Percentiles rank a stretch among this genome's conserved stretches.
Evolutionary conservation across 2,797 vertebrate species (phyloP).

Genomic region (Malacoraja senta): DNA sequence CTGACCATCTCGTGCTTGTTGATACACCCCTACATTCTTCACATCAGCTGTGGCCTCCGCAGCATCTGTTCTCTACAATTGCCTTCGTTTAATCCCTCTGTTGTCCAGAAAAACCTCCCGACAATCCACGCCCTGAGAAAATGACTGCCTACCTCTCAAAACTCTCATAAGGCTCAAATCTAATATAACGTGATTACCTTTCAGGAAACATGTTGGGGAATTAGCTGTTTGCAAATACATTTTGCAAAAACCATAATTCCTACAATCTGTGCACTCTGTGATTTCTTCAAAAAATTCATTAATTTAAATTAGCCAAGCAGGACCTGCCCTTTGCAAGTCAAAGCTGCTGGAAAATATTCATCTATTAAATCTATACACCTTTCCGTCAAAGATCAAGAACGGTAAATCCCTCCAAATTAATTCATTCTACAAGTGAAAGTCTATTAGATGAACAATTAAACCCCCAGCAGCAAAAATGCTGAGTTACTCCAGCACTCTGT

Average conservation of each 20-base stretch:
- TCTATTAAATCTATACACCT: background rate
- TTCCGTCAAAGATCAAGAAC: background rate
- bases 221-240: background rate
- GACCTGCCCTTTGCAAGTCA: background rate
- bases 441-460: background rate
- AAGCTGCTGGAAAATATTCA: background rate
- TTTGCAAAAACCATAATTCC: background rate
- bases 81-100: background rate
- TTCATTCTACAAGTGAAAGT: background rate
- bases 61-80: background rate
- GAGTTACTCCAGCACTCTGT: too few species aligned
- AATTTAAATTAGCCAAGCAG: background rate
- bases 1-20: background rate
- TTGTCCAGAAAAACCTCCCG: background rate
- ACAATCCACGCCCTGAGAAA: background rate
- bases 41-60: background rate
- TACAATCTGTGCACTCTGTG: background rate
- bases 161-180: background rate
- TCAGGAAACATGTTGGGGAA: background rate
- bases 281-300: background rate
- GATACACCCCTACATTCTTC: background rate
- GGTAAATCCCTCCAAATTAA: background rate
- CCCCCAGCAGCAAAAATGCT: background rate
- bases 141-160: background rate
- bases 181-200: background rate